Evolutionary conservation across 1,140 invertebrate species (phyloP).

Genomic region (Kradibia gibbosae): DNA sequence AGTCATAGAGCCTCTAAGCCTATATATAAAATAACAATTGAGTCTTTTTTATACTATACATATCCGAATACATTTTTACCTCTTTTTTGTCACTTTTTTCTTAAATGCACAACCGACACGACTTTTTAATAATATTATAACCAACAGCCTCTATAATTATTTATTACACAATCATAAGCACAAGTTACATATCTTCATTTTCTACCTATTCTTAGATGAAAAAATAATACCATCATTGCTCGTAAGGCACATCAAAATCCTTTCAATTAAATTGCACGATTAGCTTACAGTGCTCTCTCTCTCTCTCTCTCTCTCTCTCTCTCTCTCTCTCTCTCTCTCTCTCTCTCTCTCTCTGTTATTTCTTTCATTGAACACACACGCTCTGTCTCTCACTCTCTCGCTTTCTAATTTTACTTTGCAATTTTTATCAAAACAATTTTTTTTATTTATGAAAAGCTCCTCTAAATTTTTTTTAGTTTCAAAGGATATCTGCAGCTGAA

Average conservation of each 20-base stretch:
- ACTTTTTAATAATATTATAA: slow-evolving; percentile 46
- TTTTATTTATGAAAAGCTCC: slow-evolving; percentile 2
- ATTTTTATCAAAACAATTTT: neutral
- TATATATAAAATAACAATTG: slow-evolving; percentile 53
- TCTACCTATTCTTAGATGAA: neutral
- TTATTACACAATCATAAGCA: slow-evolving; percentile 15
- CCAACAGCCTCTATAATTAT: slow-evolving; percentile 31
- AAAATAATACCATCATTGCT: neutral
- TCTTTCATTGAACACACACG: too few relatives aligned
- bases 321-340: too few relatives aligned
- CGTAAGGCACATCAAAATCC: slow-evolving; percentile 43
- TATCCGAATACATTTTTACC: slow-evolving; percentile 41
- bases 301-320: neutral
- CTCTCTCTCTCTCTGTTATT: neutral
- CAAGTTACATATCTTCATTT: neutral
- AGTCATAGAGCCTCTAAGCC: slow-evolving; percentile 15
- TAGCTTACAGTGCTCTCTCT: slow-evolving; percentile 12
- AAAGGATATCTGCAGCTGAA: slow-evolving; percentile 8
- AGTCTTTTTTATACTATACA: slow-evolving; percentile 41
- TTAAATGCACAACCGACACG: slow-evolving; percentile 51
- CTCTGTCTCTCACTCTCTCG: neutral
- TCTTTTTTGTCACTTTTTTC: slow-evolving; percentile 37
- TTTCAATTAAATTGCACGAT: slow-evolving; percentile 44
- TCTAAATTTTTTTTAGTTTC: neutral
- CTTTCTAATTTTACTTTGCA: too few relatives aligned